These are phyloP conservation scores for Cheumatopsyche charites DNA, from an alignment of 1,140 invertebrate genomes.

Conservation along the genomic window DNA sequence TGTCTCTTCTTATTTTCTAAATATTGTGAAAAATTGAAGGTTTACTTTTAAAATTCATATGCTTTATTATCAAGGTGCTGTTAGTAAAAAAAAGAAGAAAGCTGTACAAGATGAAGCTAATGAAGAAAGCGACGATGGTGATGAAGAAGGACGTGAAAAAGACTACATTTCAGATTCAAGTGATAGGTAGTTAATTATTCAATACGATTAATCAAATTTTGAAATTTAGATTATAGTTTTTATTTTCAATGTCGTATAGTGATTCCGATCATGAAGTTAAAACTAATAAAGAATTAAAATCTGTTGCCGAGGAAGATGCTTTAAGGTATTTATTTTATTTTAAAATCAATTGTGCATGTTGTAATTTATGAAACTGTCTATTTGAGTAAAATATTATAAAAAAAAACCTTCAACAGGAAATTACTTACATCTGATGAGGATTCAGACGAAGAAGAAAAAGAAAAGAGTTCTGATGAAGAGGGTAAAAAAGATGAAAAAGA, in stretches of 20 bases:
- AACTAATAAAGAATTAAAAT: constrained; percentile 74
- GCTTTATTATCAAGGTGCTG: constrained; percentile 49
- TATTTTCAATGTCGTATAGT: constrained; percentile 55
- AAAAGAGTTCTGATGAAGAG: constrained; percentile 66
- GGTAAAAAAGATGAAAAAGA: constrained; percentile 66
- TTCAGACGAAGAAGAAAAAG: constrained; percentile 78
- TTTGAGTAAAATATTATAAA: too few species aligned
- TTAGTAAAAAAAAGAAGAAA: constrained; percentile 79
- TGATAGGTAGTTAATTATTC: constrained; percentile 60
- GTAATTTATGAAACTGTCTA: too few species aligned
- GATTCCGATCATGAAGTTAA: constrained; percentile 79
- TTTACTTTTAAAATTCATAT: constrained; percentile 19
- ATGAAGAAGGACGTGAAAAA: constrained; percentile 90
- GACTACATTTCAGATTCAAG: constrained; percentile 88
- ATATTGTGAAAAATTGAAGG: constrained; percentile 28
- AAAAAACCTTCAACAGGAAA: constrained; percentile 64
- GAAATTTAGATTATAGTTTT: neutral
- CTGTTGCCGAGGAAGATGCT: constrained; percentile 90
- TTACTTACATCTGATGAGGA: constrained; percentile 90
- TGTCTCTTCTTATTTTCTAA: neutral
- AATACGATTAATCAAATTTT: constrained; percentile 6
- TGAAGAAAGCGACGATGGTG: constrained; percentile 96
- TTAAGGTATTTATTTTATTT: constrained; percentile 58
- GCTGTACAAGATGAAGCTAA: constrained; percentile 85
- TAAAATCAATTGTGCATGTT: constrained; percentile 41